Evolutionary conservation across 2,888 invertebrate genomes (phyloP).

Genomic region (Therioaphis trifolii): DNA sequence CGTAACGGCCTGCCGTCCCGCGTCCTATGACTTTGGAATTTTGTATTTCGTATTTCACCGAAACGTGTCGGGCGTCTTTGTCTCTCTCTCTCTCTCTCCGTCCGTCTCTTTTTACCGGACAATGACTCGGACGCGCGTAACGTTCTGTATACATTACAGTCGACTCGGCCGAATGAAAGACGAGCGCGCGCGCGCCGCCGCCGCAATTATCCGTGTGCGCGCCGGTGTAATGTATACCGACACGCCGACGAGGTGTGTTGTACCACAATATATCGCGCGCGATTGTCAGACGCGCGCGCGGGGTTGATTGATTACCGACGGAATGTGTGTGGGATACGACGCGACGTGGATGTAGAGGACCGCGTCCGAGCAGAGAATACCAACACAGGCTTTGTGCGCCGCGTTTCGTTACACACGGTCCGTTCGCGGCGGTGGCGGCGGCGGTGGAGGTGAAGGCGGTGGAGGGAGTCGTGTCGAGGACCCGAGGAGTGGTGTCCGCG

Average conservation of each 20-base stretch:
- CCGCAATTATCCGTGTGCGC: not conserved
- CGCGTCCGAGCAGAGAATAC: no score
- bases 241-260: not conserved
- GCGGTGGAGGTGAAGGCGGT: not conserved
- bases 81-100: not conserved
- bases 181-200: no score
- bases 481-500: not conserved
- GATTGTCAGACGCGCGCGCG: not conserved
- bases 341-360: not conserved
- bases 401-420: no score
- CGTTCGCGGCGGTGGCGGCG: not conserved
- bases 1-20: no score
- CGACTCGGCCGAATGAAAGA: no score
- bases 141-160: no score
- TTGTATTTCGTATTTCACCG: no score
- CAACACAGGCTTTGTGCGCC: not conserved
- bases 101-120: no score
- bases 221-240: not conserved
- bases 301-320: conserved; percentile 47
- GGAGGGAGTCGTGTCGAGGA: not conserved
- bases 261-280: not conserved
- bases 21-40: no score
- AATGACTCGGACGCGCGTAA: no score
- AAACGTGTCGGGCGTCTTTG: not conserved
- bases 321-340: not conserved